These are phyloP conservation scores for Sinohyriopsis cumingii DNA, from an alignment of 2,888 invertebrate species.

Conservation along the genomic window DNA sequence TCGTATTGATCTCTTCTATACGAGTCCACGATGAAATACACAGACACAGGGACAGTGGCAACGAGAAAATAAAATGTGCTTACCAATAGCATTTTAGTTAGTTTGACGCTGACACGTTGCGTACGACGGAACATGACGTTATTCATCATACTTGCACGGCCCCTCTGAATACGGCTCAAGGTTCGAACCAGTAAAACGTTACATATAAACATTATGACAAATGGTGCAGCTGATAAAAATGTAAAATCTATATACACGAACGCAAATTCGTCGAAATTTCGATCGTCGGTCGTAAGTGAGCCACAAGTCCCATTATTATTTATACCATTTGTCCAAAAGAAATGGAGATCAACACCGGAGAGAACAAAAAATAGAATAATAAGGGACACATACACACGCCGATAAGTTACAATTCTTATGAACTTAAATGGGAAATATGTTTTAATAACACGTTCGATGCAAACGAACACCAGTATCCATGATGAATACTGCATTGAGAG, in stretches of 20 bases:
- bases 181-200: constrained; percentile 32
- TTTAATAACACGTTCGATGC: constrained; percentile 40
- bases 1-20: constrained; percentile 26
- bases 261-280: constrained; percentile 40
- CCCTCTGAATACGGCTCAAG: constrained; percentile 17
- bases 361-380: constrained; percentile 17
- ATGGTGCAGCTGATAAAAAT: constrained; percentile 34
- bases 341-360: constrained; percentile 23
- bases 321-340: constrained; percentile 48
- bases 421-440: constrained; percentile 32
- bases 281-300: constrained; percentile 28
- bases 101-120: constrained; percentile 30
- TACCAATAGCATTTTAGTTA: constrained; percentile 44
- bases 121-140: too few relatives aligned
- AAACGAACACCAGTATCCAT: constrained; percentile 46
- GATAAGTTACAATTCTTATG: constrained; percentile 16
- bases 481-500: constrained; percentile 47
- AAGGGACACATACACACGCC: constrained; percentile 25
- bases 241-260: constrained; percentile 45
- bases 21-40: constrained; percentile 46
- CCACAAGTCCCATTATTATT: constrained; percentile 29
- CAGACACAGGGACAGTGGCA: constrained; percentile 40
- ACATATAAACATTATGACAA: constrained; percentile 35
- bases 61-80: constrained; percentile 41
- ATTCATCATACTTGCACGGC: constrained; percentile 29